Base-by-base conservation (phyloP, 2,113 vertebrate genomes). In the Perca schrenkii region DNA sequence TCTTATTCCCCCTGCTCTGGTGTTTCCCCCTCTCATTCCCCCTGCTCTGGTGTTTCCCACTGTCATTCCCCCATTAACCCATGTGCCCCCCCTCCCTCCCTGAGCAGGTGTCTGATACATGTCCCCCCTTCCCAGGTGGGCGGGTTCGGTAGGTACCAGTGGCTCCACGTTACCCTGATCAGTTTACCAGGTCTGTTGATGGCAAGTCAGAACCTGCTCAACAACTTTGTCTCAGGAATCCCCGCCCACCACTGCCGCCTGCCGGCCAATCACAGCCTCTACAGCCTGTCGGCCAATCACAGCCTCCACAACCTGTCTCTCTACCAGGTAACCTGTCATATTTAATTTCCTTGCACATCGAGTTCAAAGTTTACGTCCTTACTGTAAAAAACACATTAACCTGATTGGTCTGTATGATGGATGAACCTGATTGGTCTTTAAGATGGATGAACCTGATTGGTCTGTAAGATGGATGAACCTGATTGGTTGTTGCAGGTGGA, bases 151-250 rank as follows among this genome's bases (percentile, higher is more conserved):
- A 93, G 94, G 1, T 96, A 96, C 90, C 97, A 97, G 91, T 77
- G 95, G 75, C 73, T 96, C 65, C 96, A 97, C 28, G 94, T 96
- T 13, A 68, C 67, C 0, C 87, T 97, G 25, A 82, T 97, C 73
- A 87, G 89, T 3, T 54, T 97, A 5, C 96, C 95, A 0, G 92
- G 97, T 63, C 75, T 97, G 19, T 25, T 97, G 21, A 94, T 96
- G 93, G 95, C 97, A 0, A 92, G 96, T 22, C 97, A 98, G 89
- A 97, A 97, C 90, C 93, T 97, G 0, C 87, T 97, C 1, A 96
- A 97, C 90, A 96, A 96, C 89, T 96, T 96, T 67, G 90, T 91
- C 0, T 97, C 96, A 0, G 96, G 94, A 0, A 53, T 93, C 0
- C 96, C 97, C 0, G 34, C 5, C 1, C 97, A 97, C 72, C 93